Evolutionary conservation across 2,797 vertebrate genomes (phyloP), one percentile per base, ranked within the genome.

Genomic region (Lycodopsis pacificus): DNA sequence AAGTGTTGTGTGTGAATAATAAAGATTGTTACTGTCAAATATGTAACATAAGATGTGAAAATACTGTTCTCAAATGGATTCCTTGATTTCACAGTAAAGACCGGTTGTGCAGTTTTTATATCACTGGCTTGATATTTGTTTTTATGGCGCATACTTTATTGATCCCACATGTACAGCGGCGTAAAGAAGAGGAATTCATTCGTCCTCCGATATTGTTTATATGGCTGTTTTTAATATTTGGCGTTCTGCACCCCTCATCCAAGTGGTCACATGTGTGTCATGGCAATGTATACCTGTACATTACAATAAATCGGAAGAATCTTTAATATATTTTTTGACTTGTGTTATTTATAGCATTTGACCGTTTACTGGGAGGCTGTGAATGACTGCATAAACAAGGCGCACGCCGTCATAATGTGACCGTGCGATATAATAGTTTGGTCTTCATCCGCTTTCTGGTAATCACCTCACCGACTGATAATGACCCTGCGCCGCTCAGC

Each of bases 221-320:
- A 91, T 91, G 83, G 91, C 91, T 92, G 91, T 38, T 48, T 94
- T 88, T 88, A 87, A 93, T 92, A 91, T 92, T 93, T 92, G 92
- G 86, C 89, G 86, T 90, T 90, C 85, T 91, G 79, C 89, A 83
- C 86, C 91, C 81, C 91, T 34, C 54, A 87, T 92, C 85, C 65
- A 79, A 90, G 89, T 91, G 90, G 81, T 97, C 95, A 96, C 90
- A 77, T 90, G 87, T 91, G 91, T 96, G 96, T 97, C 94, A 93
- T 96, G 95, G 95, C 95, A 96, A 95, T 98, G 97, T 98, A 97
- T 97, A 97, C 96, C 95, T 98, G 96, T 98, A 96, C 94, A 96
- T 95, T 95, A 91, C 82, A 99, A 98, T 99, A 99, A 98, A 98
- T 97, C 96, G 96, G 96, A 97, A 96, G 96, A 96, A 97, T 97